Evolutionary conservation across 2,113 vertebrate species (phyloP).

Genomic region (rat (Rattus norvegicus)): DNA sequence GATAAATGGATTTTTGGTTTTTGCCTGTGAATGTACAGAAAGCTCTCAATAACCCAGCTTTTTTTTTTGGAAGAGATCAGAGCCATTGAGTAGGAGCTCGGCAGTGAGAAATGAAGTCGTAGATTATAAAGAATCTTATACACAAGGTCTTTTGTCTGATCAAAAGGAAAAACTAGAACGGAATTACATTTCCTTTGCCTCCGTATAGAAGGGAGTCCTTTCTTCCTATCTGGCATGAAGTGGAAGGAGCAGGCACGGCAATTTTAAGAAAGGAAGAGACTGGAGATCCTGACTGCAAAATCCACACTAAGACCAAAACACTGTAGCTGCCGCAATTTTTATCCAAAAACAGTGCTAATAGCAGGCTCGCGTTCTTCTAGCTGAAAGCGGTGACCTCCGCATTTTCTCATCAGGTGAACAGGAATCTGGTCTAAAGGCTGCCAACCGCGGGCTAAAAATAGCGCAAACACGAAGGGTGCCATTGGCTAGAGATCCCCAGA

Average conservation of each 20-base stretch:
- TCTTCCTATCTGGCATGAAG: background rate
- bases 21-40: conserved; percentile 11
- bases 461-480: background rate
- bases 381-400: conserved; percentile 38
- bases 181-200: background rate
- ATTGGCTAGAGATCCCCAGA: background rate
- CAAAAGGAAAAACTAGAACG: background rate
- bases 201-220: background rate
- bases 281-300: background rate
- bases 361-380: conserved; percentile 25
- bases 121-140: background rate
- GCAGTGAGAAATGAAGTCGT: background rate
- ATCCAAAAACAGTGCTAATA: conserved; percentile 24
- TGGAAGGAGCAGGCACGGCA: background rate
- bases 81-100: background rate
- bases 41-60: background rate
- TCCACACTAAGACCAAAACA: background rate
- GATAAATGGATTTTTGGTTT: background rate
- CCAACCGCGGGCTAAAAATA: conserved; percentile 52
- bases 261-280: background rate
- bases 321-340: conserved; percentile 12
- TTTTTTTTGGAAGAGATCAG: background rate
- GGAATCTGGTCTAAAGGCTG: conserved; percentile 55
- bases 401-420: conserved; percentile 59
- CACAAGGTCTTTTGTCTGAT: background rate